Evolutionary conservation across 2,113 vertebrate genomes (phyloP).

Genomic region (Cyprinodon brontotheroides): DNA sequence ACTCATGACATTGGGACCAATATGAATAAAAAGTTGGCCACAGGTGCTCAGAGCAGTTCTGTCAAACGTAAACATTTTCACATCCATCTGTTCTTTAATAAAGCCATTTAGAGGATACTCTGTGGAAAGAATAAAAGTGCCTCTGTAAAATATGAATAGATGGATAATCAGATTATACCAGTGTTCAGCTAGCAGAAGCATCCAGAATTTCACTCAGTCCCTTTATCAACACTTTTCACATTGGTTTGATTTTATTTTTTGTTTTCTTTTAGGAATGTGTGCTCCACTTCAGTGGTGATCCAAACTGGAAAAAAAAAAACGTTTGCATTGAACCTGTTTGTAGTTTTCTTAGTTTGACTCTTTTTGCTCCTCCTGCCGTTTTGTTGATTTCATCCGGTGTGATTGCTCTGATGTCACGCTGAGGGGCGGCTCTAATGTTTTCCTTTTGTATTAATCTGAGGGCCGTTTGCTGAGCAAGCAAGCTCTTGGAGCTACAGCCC

Average conservation of each 20-base stretch:
- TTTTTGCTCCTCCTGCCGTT: constrained; percentile 21
- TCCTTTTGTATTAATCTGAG: constrained; percentile 60
- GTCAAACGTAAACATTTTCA: background rate
- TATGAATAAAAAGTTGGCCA: background rate
- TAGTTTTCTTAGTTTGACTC: constrained; percentile 50
- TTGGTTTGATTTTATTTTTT: background rate
- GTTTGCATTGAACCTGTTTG: constrained; percentile 21
- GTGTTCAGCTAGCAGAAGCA: background rate
- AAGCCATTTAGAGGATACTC: constrained; percentile 5
- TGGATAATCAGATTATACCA: background rate
- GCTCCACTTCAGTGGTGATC: background rate
- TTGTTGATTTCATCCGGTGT: constrained; percentile 33
- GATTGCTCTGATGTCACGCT: constrained; percentile 55
- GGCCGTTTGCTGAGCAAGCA: constrained; percentile 66
- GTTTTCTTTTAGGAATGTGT: background rate
- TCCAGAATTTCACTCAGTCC: background rate
- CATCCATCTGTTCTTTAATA: constrained; percentile 1
- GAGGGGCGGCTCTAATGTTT: constrained; percentile 38
- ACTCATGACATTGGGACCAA: constrained; percentile 20
- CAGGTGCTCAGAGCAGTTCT: background rate
- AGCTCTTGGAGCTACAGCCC: constrained; percentile 39
- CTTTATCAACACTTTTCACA: background rate
- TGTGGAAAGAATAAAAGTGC: background rate
- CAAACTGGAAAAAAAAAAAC: background rate
- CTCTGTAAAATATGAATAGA: background rate